Conservation (phyloP, 2,113 vertebrate genomes). For the Tetrao urogallus region DNA sequence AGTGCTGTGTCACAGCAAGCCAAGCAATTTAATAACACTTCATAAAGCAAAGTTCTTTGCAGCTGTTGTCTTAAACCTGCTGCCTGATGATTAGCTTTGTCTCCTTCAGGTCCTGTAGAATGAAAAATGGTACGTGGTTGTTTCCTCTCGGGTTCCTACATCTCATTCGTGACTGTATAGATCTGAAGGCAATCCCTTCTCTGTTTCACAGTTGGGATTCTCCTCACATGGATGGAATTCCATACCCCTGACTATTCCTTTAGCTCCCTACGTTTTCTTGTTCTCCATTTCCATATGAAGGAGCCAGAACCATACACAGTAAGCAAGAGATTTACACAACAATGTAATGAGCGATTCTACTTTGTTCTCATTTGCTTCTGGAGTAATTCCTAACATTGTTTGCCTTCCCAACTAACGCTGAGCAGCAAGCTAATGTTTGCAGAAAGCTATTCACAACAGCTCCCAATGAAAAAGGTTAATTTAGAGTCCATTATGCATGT, state of each 20-base stretch:
- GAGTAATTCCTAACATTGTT: neutral
- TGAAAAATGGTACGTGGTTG: fast-evolving
- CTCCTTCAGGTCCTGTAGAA: neutral
- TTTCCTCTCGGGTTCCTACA: neutral
- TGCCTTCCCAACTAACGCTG: neutral
- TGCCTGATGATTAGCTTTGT: neutral
- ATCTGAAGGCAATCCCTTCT: neutral
- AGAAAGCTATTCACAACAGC: neutral
- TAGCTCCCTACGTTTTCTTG: neutral
- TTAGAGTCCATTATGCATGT: neutral
- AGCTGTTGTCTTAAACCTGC: neutral
- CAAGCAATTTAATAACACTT: neutral
- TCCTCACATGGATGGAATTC: neutral
- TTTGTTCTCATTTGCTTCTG: constrained; percentile 6
- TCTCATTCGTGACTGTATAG: neutral
- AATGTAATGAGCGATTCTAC: neutral
- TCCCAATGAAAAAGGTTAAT: constrained; percentile 16
- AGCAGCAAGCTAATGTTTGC: neutral
- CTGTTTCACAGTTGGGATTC: neutral
- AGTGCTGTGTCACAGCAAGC: neutral
- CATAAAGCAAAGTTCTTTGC: neutral
- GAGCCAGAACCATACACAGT: neutral
- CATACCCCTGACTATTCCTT: neutral
- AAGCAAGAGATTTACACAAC: neutral
- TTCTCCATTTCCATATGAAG: neutral